A percentile compares a stretch with the other conserved stretches of the same genome.
Evolutionary conservation across 2,888 invertebrate species (phyloP).

Genomic region (Ceramica pisi): DNA sequence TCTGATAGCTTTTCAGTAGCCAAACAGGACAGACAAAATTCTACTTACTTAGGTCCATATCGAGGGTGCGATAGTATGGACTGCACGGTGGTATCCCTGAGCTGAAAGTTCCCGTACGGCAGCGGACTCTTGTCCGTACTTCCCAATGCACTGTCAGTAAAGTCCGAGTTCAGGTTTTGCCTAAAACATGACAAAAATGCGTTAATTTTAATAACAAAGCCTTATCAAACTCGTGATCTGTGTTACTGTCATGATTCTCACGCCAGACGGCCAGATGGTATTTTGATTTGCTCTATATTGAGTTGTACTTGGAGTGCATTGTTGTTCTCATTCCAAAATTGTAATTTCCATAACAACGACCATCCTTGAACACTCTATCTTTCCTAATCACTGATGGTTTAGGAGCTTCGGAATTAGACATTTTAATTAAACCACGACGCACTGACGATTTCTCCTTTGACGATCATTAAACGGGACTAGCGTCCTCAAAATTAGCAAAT

Average conservation of each 20-base stretch:
- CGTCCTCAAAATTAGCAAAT: not conserved
- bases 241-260: slow-evolving; percentile 47
- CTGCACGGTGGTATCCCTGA: slow-evolving; percentile 97
- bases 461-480: not conserved
- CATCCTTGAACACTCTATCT: not conserved
- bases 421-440: not conserved
- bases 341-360: not conserved
- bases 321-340: not conserved
- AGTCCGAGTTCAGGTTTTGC: slow-evolving; percentile 98
- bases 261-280: slow-evolving; percentile 34
- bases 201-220: slow-evolving; percentile 31
- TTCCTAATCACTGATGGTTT: not conserved
- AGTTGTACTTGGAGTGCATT: not conserved
- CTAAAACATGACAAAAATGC: slow-evolving; percentile 85
- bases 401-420: not conserved
- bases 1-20: too few species aligned
- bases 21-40: too few species aligned
- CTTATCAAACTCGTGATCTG: slow-evolving; percentile 44
- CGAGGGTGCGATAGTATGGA: slow-evolving; percentile 97
- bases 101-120: slow-evolving; percentile 98
- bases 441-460: not conserved
- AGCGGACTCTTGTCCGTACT: slow-evolving; percentile 98
- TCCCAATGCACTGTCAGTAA: slow-evolving; percentile 98
- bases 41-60: slow-evolving; percentile 95
- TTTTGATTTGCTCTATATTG: slow-evolving; percentile 20